phyloP scores from a whole-genome alignment of 2,888 invertebrate genomes.

The Diaperis boleti region DNA sequence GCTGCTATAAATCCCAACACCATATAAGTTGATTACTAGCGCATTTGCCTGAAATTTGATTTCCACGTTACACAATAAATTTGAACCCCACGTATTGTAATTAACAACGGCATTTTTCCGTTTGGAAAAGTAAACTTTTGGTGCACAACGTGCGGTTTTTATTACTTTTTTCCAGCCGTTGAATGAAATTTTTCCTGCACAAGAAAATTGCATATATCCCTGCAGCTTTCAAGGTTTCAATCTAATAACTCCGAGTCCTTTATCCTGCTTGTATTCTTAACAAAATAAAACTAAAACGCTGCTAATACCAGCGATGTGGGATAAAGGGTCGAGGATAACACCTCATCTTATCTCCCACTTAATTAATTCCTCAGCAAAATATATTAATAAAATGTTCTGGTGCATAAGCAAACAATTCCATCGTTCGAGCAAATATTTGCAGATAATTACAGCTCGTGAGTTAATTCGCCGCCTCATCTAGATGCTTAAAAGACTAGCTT shows the following conservation, averaged over 20 bases:
- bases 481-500: conserved; percentile 14
- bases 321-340: background rate
- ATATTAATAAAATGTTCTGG: background rate
- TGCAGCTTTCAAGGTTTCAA: background rate
- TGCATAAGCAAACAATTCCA: conserved; percentile 2
- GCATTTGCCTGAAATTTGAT: too few relatives aligned
- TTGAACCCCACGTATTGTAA: too few relatives aligned
- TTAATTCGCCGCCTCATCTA: conserved; percentile 13
- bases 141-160: too few relatives aligned
- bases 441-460: conserved; percentile 9
- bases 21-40: too few relatives aligned
- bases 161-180: too few relatives aligned
- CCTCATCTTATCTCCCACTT: background rate
- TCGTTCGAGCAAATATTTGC: conserved; percentile 4
- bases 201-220: background rate
- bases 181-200: background rate
- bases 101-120: too few relatives aligned
- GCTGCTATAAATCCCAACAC: too few relatives aligned
- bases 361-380: background rate
- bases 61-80: too few relatives aligned
- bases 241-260: background rate
- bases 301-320: background rate
- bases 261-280: too few relatives aligned
- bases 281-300: background rate
- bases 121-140: too few relatives aligned